Evolutionary conservation across 1,140 invertebrate genomes (phyloP).

Genomic region (Hyles vespertilio): DNA sequence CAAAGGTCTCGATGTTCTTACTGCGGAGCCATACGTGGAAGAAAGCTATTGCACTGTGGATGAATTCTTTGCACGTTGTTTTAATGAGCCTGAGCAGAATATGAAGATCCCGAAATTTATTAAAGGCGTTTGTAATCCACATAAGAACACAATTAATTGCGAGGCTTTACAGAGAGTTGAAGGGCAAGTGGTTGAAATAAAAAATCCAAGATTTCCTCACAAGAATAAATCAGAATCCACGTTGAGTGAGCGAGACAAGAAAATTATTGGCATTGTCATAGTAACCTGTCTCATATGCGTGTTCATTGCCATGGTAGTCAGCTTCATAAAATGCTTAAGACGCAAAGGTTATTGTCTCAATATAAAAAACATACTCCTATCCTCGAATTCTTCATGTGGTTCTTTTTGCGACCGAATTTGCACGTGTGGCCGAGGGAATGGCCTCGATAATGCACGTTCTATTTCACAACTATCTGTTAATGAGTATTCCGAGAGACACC

Average conservation of each 20-base stretch:
- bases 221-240: conserved; percentile 41
- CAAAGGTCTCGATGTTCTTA: conserved; percentile 59
- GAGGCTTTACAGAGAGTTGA: conserved; percentile 63
- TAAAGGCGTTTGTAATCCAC: conserved; percentile 74
- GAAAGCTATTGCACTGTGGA: conserved; percentile 81
- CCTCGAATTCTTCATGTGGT: conserved; percentile 49
- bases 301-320: conserved; percentile 52
- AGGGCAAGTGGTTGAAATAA: conserved; percentile 51
- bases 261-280: conserved; percentile 62
- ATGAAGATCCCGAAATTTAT: conserved; percentile 80
- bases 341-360: conserved; percentile 47
- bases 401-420: conserved; percentile 46
- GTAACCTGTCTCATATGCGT: conserved; percentile 54
- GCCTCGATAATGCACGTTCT: conserved; percentile 74
- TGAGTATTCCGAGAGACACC: conserved; percentile 79
- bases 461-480: conserved; percentile 79
- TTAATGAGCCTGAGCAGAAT: conserved; percentile 78
- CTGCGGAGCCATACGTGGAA: conserved; percentile 67
- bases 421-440: conserved; percentile 41
- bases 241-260: conserved; percentile 49
- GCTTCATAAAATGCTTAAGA: conserved; percentile 56
- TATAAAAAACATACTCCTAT: conserved; percentile 51
- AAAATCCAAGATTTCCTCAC: conserved; percentile 68
- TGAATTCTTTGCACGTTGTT: conserved; percentile 77
- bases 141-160: conserved; percentile 66